Percentiles rank a stretch among this genome's conserved stretches.
Conservation (phyloP, 2,113 vertebrate species). For the Struthio camelus region DNA sequence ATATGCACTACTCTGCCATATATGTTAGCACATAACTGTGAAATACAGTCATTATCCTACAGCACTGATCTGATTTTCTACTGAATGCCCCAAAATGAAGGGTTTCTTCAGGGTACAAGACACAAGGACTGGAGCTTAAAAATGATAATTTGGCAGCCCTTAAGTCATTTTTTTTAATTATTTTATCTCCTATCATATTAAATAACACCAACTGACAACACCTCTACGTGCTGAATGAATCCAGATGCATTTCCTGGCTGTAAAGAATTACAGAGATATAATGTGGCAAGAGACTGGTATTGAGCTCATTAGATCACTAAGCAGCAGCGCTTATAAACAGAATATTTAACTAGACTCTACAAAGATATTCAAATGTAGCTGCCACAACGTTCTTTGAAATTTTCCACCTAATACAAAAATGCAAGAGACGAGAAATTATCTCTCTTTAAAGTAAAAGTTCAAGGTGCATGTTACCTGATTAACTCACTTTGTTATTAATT, state of each 20-base stretch:
- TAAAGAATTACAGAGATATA: constrained; percentile 12
- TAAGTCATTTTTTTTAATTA: not conserved
- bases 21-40: not conserved
- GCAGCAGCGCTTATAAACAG: constrained; percentile 22
- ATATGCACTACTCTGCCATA: constrained; percentile 14
- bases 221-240: constrained; percentile 22
- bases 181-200: constrained; percentile 41
- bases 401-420: constrained; percentile 10
- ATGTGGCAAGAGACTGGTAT: not conserved
- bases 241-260: constrained; percentile 23
- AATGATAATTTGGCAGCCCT: constrained; percentile 50
- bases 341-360: constrained; percentile 62
- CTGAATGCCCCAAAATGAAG: constrained; percentile 52
- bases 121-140: constrained; percentile 24
- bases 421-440: constrained; percentile 43
- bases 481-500: constrained; percentile 67
- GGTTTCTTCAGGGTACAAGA: constrained; percentile 51
- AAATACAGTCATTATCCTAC: constrained; percentile 62
- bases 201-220: constrained; percentile 50
- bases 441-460: constrained; percentile 54
- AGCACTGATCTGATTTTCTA: constrained; percentile 54
- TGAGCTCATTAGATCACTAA: constrained; percentile 65
- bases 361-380: constrained; percentile 62
- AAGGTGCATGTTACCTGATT: constrained; percentile 48
- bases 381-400: not conserved